Conservation (phyloP, 2,888 invertebrate species). For the Cheiracanthium punctorium region DNA sequence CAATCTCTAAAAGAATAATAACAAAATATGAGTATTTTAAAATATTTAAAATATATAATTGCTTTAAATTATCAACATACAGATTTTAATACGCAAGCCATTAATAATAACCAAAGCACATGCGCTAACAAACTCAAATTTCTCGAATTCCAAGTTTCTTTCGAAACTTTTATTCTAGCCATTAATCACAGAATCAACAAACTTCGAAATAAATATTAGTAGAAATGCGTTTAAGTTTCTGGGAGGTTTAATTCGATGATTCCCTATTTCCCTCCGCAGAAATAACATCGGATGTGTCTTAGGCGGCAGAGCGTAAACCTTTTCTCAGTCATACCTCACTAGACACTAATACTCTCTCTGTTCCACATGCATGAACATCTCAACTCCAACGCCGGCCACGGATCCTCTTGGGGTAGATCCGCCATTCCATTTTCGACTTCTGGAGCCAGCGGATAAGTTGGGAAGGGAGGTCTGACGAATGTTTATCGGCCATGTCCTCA, state of each 20-base stretch:
- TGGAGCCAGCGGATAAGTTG: neutral
- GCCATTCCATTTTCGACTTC: constrained; percentile 2
- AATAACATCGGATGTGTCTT: neutral
- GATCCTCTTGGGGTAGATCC: constrained; percentile 3
- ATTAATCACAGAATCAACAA: too few relatives aligned
- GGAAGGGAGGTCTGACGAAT: neutral
- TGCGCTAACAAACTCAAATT: too few relatives aligned
- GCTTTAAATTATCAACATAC: too few relatives aligned
- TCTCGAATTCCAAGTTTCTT: too few relatives aligned
- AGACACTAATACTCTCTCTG: constrained; percentile 3
- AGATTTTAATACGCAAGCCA: too few relatives aligned
- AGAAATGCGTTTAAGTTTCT: neutral
- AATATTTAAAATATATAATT: too few relatives aligned
- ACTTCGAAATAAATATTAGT: too few relatives aligned
- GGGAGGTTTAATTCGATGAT: neutral
- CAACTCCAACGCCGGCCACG: neutral
- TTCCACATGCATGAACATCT: constrained; percentile 8
- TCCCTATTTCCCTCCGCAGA: neutral
- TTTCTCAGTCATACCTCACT: constrained; percentile 9
- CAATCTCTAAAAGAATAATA: too few relatives aligned
- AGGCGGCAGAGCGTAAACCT: neutral
- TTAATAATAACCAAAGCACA: too few relatives aligned
- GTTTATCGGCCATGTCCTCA: constrained; percentile 8
- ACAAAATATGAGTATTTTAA: too few relatives aligned
- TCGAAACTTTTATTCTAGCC: too few relatives aligned